Base-by-base conservation (phyloP, 2,113 vertebrate species). In the Dromas ardeola region DNA sequence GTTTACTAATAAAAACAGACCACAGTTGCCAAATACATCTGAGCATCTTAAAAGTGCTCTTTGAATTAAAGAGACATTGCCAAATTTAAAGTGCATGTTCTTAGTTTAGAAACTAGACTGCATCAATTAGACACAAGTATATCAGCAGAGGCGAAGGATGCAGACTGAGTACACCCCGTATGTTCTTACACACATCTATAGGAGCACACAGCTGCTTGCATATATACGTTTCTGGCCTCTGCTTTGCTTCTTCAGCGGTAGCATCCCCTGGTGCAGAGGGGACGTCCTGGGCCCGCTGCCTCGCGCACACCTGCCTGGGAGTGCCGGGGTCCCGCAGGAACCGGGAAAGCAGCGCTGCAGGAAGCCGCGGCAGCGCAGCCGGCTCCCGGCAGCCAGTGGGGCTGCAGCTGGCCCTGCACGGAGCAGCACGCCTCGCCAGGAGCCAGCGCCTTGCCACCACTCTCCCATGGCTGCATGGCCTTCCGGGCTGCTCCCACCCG, bases 1-100 rank as follows among this genome's bases (percentile, higher is more conserved):
- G 85, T 95, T 94, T 91, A 79, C 83, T 87, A 89, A 89, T 89
- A 69, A 91, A 93, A 94, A 56, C 76, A 86, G 77, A 50, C 36
- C 36, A 7, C 27, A 4, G 36, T 69, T 91, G 77, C 93, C 83
- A 97, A 93, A 95, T 49, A 45, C 62, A 73, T 84, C 83, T 49
- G 43, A 93, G 65, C 61, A 89, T 86, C 88, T 76, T 88, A 56
- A 61, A 95, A 94, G 36, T 13, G 27, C 38, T 63, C 72, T 81
- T 69, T 74, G 56, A 97, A 74, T 95, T 91, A 81, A 93, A 92
- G 69, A 52, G 83, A 47, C 40, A 43, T 36, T 43, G 70, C 86
- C 61, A 76, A 58, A 92, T 85, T 38, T 36, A 34, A 95, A 91
- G 73, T 59, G 69, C 25, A 14, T 29, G 56, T 52, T 74, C 70